Evolutionary conservation across 2,888 invertebrate species (phyloP).

Genomic region (Dendrolimus houi): DNA sequence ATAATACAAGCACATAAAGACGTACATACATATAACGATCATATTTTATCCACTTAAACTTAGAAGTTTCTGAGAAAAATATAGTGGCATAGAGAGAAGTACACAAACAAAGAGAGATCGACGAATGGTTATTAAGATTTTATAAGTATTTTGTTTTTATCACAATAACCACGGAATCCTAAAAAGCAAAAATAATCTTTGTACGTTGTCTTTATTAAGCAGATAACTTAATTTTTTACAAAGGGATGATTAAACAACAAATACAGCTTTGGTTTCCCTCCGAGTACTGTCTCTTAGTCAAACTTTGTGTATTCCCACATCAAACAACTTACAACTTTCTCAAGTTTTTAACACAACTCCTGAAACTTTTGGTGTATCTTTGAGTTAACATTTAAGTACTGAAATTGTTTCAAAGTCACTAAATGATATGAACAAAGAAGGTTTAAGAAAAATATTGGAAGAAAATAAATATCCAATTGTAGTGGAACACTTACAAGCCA

Average conservation of each 20-base stretch:
- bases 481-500: no score
- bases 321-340: constrained; percentile 21
- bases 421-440: constrained; percentile 1
- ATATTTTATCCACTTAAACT: no score
- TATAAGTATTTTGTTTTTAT: no score
- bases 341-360: constrained; percentile 27
- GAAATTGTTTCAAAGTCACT: constrained; percentile 20
- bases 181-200: background rate
- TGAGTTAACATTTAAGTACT: constrained; percentile 15
- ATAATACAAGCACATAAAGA: no score
- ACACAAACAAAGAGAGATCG: no score
- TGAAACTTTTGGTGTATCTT: constrained; percentile 20
- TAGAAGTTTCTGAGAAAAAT: no score
- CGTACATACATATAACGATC: no score
- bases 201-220: background rate
- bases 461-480: no score
- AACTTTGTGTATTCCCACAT: constrained; percentile 21
- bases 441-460: no score
- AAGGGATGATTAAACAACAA: constrained; percentile 6
- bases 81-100: no score
- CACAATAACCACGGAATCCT: no score
- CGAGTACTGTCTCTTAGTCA: constrained; percentile 11
- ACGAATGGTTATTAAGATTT: no score
- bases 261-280: constrained; percentile 19
- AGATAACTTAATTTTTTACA: constrained; percentile 11